These are phyloP conservation scores for Eupithecia subumbrata DNA, from an alignment of 2,888 invertebrate genomes.

Conservation along the genomic window DNA sequence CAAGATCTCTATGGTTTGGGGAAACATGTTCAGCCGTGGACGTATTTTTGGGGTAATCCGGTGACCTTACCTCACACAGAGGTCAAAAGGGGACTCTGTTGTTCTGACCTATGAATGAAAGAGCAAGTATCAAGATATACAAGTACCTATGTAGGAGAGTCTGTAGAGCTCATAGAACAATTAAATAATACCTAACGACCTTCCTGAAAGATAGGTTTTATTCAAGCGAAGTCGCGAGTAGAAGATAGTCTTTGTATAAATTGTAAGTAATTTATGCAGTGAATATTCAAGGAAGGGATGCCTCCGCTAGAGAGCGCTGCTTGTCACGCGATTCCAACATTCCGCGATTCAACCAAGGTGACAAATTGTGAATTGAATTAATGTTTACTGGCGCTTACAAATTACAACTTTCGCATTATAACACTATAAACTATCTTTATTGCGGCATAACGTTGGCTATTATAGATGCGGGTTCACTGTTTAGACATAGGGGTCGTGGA, in stretches of 20 bases:
- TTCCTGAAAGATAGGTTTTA: slow-evolving; percentile 1
- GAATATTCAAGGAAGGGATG: slow-evolving; percentile 69
- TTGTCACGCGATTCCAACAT: slow-evolving; percentile 78
- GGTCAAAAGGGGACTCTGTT: background rate
- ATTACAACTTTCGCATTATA: slow-evolving; percentile 64
- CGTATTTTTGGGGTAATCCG: background rate
- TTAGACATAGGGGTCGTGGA: slow-evolving; percentile 19
- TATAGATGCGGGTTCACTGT: slow-evolving; percentile 35
- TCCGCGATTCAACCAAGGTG: slow-evolving; percentile 74
- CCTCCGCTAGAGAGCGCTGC: slow-evolving; percentile 46
- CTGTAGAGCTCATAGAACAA: background rate
- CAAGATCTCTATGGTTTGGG: background rate
- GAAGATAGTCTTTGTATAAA: slow-evolving; percentile 50
- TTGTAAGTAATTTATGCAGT: slow-evolving; percentile 73
- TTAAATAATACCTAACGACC: background rate
- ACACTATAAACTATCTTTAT: slow-evolving; percentile 50
- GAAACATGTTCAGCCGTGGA: background rate
- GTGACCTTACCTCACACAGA: background rate
- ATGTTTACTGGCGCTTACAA: slow-evolving; percentile 68
- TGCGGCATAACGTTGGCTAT: slow-evolving; percentile 36
- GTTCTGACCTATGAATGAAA: background rate
- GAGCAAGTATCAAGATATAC: background rate
- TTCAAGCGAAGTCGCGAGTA: background rate
- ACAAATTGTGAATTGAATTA: slow-evolving; percentile 80
- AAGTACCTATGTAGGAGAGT: background rate